Evolutionary conservation across 1,140 invertebrate species (phyloP), one percentile per base, ranked within the genome.

Genomic region (Trichoplusia ni): DNA sequence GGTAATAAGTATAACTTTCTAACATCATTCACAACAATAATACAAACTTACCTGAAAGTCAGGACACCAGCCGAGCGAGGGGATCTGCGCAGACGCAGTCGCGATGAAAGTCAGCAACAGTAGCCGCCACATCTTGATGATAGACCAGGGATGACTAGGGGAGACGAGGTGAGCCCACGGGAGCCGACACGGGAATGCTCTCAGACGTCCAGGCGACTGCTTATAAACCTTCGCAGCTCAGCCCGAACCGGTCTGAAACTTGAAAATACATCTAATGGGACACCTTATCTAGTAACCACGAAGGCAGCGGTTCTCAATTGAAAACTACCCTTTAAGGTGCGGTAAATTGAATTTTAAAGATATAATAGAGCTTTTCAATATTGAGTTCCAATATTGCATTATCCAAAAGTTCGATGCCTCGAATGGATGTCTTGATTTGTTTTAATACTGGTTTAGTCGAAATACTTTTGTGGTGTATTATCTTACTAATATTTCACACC

Each of bases 21-120:
- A n/a, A n/a, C n/a, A n/a, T n/a, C n/a, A n/a, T n/a, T n/a, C n/a
- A n/a, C n/a, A 1, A 54, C 27, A 64, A 54, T 61, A 35, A 19
- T 8, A 21, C 4, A 44, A 62, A 70, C 72, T 77, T 67, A 91
- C 90, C 82, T 88, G 87, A 75, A 85, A 91, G 58, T 91, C 90
- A 0, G 90, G 90, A 64, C 90, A 91, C 86, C 89, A 91, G 70
- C 90, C 90, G 42, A 91, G 64, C 18, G 89, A 89, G 0, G 90
- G 90, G 44, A 91, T 90, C 67, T 91, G 90, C 21, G 90, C 90
- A 1, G 84, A 75, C 4, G 85, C 87, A 4, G 81, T 69, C 13
- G 86, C 84, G 6, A 88, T 47, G 11, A 90, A 63, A 44, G 81
- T 64, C 16, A 91, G 66, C 5, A 84, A 59, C 37, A 65, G 69